Conservation (phyloP, 2,888 invertebrate species). For the Podabrus alpinus region DNA sequence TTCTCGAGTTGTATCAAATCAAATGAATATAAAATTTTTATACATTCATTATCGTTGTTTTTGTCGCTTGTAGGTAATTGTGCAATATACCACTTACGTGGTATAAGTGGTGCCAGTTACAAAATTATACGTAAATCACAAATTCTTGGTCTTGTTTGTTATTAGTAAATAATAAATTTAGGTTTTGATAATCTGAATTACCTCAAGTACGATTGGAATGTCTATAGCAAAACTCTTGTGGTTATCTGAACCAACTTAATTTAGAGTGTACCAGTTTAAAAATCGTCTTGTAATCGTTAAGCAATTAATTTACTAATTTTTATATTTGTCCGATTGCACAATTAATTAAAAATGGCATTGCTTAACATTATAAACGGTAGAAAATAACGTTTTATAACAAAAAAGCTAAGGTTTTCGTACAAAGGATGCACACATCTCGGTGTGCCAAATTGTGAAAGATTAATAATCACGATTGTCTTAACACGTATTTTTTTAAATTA, state of each 20-base stretch:
- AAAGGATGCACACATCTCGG: slow-evolving; percentile 9
- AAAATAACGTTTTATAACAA: not conserved
- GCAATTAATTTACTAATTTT: not conserved
- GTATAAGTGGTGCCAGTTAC: not conserved
- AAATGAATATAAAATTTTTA: not conserved
- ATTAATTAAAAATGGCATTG: not conserved
- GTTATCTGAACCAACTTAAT: not conserved
- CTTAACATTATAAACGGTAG: not conserved
- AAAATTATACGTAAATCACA: not conserved
- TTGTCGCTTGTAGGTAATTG: not conserved
- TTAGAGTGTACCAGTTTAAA: not conserved
- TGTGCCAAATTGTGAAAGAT: not conserved
- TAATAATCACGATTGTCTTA: not conserved
- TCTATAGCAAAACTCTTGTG: not conserved
- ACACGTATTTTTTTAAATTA: not conserved
- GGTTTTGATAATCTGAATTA: not conserved
- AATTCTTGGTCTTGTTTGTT: not conserved
- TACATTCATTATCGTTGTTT: not conserved
- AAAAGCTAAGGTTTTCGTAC: slow-evolving; percentile 2
- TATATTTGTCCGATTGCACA: not conserved
- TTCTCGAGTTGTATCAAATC: too few species aligned
- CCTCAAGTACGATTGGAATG: not conserved
- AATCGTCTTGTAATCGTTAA: not conserved
- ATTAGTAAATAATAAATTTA: not conserved
- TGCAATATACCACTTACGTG: not conserved